phyloP scores from a whole-genome alignment of 2,797 vertebrate species.

The Carcharodon carcharias region DNA sequence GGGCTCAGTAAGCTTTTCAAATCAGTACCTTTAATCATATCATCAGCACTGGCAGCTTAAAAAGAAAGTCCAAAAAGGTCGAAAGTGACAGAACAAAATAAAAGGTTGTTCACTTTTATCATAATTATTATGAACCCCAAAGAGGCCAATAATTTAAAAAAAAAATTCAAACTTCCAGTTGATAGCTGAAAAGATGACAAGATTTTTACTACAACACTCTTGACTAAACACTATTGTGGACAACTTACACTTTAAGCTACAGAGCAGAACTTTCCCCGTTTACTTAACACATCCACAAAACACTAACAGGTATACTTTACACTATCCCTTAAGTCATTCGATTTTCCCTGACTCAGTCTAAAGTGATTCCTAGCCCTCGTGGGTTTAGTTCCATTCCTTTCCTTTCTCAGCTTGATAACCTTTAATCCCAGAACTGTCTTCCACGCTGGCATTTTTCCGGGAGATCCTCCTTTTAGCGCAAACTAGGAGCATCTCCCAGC shows the following conservation, averaged over 20 bases:
- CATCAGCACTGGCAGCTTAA: neutral
- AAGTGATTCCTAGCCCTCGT: neutral
- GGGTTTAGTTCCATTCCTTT: neutral
- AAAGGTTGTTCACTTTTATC: neutral
- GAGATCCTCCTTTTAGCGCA: neutral
- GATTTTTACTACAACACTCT: too few species aligned
- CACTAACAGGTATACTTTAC: neutral
- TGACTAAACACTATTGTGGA: too few species aligned
- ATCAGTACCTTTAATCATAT: neutral
- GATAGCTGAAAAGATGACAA: too few species aligned
- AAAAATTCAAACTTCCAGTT: too few species aligned
- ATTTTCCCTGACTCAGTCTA: neutral
- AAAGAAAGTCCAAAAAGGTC: neutral
- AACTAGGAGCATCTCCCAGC: neutral
- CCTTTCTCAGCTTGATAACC: neutral
- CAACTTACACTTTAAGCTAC: too few species aligned
- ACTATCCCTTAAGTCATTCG: neutral
- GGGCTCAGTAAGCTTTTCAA: neutral
- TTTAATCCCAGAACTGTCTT: neutral
- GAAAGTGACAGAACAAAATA: neutral
- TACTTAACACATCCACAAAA: neutral
- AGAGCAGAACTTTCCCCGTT: too few species aligned
- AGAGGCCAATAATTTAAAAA: too few species aligned
- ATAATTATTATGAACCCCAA: too few species aligned
- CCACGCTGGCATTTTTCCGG: too few species aligned